phyloP scores from a whole-genome alignment of 2,113 vertebrate species.

The Capreolus pygargus region DNA sequence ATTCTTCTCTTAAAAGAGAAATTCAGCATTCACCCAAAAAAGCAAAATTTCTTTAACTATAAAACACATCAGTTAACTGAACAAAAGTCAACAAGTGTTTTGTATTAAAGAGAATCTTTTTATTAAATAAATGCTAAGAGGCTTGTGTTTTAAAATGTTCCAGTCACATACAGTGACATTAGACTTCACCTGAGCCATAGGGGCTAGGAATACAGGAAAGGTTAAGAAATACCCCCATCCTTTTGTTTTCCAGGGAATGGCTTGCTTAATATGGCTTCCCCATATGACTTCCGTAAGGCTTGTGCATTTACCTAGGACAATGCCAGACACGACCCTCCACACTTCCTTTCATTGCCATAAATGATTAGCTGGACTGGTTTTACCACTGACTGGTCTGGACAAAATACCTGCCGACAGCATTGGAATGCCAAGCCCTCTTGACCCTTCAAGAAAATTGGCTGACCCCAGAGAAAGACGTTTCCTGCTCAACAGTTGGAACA shows the following conservation, averaged over 20 bases:
- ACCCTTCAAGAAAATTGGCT: background rate
- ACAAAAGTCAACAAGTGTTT: slow-evolving; percentile 29
- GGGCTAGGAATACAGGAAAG: background rate
- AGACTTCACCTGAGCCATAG: background rate
- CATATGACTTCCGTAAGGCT: background rate
- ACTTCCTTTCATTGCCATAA: background rate
- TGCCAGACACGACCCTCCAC: background rate
- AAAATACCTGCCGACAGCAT: background rate
- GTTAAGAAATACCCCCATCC: background rate
- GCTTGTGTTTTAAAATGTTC: background rate
- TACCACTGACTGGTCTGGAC: background rate
- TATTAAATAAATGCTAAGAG: background rate
- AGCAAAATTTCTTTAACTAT: slow-evolving; percentile 36
- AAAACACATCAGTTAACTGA: slow-evolving; percentile 27
- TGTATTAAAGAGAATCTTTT: slow-evolving; percentile 8
- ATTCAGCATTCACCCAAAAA: background rate
- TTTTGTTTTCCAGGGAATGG: background rate
- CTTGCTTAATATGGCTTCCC: background rate
- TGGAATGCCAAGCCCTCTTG: background rate
- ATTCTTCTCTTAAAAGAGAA: slow-evolving; percentile 18
- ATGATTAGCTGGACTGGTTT: background rate
- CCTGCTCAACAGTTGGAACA: background rate
- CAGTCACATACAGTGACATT: background rate
- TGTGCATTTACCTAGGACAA: background rate
- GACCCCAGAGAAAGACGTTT: background rate